These are phyloP conservation scores for Chondrilla cf. caribensis DNA, from an alignment of 37 sponge, comb jelly and placozoan genomes.

Conservation along the genomic window DNA sequence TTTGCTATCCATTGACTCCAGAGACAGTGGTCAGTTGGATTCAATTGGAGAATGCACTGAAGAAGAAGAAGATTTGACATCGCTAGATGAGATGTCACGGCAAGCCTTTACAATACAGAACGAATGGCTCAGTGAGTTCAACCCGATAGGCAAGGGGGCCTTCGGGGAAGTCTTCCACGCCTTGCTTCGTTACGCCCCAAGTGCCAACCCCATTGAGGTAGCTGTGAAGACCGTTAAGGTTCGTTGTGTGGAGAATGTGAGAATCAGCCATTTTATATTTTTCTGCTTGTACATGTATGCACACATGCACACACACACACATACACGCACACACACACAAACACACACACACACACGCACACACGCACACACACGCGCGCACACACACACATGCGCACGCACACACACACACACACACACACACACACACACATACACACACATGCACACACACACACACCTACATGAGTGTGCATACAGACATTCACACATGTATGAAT, in stretches of 20 bases:
- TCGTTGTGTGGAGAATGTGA: background rate
- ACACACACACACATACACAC: background rate
- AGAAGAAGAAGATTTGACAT: too few relatives aligned
- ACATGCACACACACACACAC: too few relatives aligned
- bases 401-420: slow-evolving; percentile 30
- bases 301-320: background rate
- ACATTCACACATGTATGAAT: background rate
- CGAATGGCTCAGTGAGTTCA: background rate
- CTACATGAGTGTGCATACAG: background rate
- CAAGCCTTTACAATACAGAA: background rate
- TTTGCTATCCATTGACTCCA: too few relatives aligned
- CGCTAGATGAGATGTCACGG: background rate
- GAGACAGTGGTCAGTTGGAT: too few relatives aligned
- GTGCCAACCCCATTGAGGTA: background rate
- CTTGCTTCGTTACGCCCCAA: background rate
- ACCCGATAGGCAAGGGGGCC: slow-evolving; percentile 1
- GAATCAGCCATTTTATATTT: background rate
- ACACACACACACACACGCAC: slow-evolving; percentile 4
- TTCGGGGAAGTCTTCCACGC: slow-evolving; percentile 6
- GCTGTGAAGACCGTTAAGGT: slow-evolving; percentile 11
- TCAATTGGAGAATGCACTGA: too few relatives aligned
- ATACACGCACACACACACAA: background rate
- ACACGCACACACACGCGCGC: slow-evolving; percentile 38
- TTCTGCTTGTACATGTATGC: background rate
- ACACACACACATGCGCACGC: slow-evolving; percentile 37